These are phyloP conservation scores for Notodromas monacha DNA, from an alignment of 2,888 invertebrate species.

Conservation along the genomic window DNA sequence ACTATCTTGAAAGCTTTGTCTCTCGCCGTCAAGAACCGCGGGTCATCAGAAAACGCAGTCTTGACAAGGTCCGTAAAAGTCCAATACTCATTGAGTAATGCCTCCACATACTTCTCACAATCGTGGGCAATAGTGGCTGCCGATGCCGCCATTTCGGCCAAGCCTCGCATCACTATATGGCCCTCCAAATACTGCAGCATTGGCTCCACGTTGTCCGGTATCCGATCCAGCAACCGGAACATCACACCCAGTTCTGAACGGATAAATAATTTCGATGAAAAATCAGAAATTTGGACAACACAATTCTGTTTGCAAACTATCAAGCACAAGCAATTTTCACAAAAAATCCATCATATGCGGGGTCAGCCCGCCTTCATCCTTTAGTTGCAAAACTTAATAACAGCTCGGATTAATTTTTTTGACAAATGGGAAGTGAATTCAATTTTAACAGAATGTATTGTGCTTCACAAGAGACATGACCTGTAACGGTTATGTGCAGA, in stretches of 20 bases:
- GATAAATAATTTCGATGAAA: too few species aligned
- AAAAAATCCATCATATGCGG: too few species aligned
- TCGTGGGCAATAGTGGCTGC: slow-evolving; percentile 33
- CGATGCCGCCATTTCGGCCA: slow-evolving; percentile 83
- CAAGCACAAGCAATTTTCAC: background rate
- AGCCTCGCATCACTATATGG: slow-evolving; percentile 67
- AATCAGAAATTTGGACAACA: too few species aligned
- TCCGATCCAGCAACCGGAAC: slow-evolving; percentile 42
- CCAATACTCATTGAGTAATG: slow-evolving; percentile 62
- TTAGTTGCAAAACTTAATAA: too few species aligned
- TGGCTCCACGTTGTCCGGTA: slow-evolving; percentile 63
- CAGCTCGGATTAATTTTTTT: too few species aligned
- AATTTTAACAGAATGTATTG: too few species aligned
- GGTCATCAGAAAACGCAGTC: slow-evolving; percentile 85
- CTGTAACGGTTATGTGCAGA: too few species aligned
- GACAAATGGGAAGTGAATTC: too few species aligned
- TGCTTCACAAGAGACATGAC: too few species aligned
- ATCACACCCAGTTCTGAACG: slow-evolving; percentile 27
- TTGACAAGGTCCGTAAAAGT: slow-evolving; percentile 64
- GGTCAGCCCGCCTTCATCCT: too few species aligned
- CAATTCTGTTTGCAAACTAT: background rate
- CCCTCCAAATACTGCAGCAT: slow-evolving; percentile 69
- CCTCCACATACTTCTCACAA: slow-evolving; percentile 90
- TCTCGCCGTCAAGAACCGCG: slow-evolving; percentile 76
- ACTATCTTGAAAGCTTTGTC: slow-evolving; percentile 93